Evolutionary conservation across 2,797 vertebrate genomes (phyloP).

Genomic region (Netta rufina): DNA sequence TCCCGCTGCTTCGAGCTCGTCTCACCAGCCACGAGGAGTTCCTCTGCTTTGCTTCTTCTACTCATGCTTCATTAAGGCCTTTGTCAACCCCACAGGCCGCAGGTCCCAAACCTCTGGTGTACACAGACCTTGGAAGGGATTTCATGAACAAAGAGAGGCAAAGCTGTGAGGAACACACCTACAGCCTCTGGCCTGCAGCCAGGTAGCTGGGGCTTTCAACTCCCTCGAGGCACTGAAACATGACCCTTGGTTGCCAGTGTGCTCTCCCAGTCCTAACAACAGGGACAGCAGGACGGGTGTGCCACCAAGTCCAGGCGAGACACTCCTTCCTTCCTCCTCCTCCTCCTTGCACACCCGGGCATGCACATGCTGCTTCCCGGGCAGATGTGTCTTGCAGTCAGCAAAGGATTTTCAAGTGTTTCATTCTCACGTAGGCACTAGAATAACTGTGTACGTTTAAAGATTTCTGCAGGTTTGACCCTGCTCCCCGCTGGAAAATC

Average conservation of each 20-base stretch:
- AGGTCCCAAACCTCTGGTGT: not conserved
- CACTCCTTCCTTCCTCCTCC: not conserved
- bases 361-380: not conserved
- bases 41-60: not conserved
- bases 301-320: not conserved
- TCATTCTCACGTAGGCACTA: not conserved
- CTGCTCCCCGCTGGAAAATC: not conserved
- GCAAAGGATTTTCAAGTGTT: not conserved
- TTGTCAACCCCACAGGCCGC: conserved; percentile 11
- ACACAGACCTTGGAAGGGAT: not conserved
- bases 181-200: not conserved
- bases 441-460: not conserved
- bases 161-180: conserved; percentile 5
- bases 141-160: not conserved
- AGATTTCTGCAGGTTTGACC: not conserved
- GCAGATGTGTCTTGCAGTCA: not conserved
- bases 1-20: too few relatives aligned
- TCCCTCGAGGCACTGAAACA: conserved; percentile 11
- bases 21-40: not conserved
- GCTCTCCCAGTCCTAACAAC: not conserved
- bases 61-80: not conserved
- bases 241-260: not conserved
- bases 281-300: not conserved
- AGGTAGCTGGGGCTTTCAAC: conserved; percentile 5
- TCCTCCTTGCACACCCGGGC: not conserved